Percentiles rank a stretch among this genome's conserved stretches.
phyloP scores from a whole-genome alignment of 1,140 invertebrate genomes.

The Aphelinus certus region DNA sequence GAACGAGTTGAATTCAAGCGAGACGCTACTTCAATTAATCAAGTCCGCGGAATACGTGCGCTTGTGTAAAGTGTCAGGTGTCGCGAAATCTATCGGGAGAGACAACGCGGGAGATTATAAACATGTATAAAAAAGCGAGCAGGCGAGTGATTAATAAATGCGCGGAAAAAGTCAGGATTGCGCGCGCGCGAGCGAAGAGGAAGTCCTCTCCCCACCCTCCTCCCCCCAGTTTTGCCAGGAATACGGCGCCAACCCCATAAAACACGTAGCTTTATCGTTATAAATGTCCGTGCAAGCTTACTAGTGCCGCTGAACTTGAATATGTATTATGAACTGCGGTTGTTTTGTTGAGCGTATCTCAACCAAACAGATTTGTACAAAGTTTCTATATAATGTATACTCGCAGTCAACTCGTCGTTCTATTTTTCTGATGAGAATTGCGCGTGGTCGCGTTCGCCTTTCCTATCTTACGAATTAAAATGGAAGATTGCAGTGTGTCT shows the following conservation, averaged over 20 bases:
- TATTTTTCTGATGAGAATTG: slow-evolving; percentile 14
- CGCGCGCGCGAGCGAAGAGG: slow-evolving; percentile 1
- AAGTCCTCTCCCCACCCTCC: slow-evolving; percentile 2
- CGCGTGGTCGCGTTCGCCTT: not conserved
- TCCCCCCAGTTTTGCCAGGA: slow-evolving; percentile 13
- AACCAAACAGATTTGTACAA: slow-evolving; percentile 35
- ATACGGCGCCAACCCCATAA: slow-evolving; percentile 14
- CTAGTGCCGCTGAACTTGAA: slow-evolving; percentile 60
- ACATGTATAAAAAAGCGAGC: slow-evolving; percentile 15
- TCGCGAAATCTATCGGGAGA: too few species aligned
- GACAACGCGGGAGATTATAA: too few species aligned
- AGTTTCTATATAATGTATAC: slow-evolving; percentile 28
- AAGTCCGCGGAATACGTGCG: too few species aligned
- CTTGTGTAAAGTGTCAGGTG: too few species aligned
- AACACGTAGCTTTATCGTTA: slow-evolving; percentile 49
- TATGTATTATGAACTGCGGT: not conserved
- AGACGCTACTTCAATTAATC: too few species aligned
- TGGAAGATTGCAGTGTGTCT: slow-evolving; percentile 15
- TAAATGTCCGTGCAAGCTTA: slow-evolving; percentile 65
- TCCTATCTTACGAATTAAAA: not conserved
- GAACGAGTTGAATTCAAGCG: too few species aligned
- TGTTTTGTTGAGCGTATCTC: slow-evolving; percentile 25
- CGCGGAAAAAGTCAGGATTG: too few species aligned
- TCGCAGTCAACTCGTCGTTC: slow-evolving; percentile 42
- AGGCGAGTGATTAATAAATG: not conserved